Conservation (phyloP, 2,888 invertebrate species). For the Temnothorax unifasciatus region DNA sequence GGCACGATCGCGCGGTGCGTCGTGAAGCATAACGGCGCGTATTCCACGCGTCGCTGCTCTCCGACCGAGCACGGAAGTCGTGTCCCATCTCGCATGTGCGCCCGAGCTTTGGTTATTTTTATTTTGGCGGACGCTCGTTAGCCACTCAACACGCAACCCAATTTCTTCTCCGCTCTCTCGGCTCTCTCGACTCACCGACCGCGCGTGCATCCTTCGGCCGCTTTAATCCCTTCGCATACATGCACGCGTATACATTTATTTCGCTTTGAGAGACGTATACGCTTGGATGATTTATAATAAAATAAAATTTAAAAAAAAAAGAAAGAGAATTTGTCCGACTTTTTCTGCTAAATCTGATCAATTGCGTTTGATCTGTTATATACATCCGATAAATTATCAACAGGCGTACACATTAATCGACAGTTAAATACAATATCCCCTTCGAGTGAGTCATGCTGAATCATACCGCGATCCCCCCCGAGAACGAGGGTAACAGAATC, state of each 20-base stretch:
- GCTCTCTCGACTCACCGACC: slow-evolving; percentile 42
- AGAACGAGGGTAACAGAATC: slow-evolving; percentile 52
- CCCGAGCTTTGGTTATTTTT: slow-evolving; percentile 48
- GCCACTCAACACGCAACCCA: slow-evolving; percentile 62
- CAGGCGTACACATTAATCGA: neutral
- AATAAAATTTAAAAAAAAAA: neutral
- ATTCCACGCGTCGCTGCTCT: slow-evolving; percentile 48
- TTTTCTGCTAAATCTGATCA: slow-evolving; percentile 21
- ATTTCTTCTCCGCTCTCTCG: slow-evolving; percentile 57
- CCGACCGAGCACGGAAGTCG: slow-evolving; percentile 46
- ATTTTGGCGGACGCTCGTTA: slow-evolving; percentile 64
- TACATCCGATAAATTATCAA: neutral
- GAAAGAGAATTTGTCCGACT: neutral
- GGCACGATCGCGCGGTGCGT: slow-evolving; percentile 26
- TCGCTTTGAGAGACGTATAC: neutral
- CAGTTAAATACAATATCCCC: neutral
- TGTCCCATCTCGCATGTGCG: slow-evolving; percentile 44
- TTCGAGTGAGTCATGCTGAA: slow-evolving; percentile 21
- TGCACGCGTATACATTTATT: neutral
- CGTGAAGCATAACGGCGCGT: slow-evolving; percentile 39
- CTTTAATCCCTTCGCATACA: slow-evolving; percentile 36
- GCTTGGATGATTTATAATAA: neutral
- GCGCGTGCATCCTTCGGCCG: slow-evolving; percentile 36
- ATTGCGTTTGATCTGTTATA: neutral
- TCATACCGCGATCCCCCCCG: slow-evolving; percentile 25